Evolutionary conservation across 2,113 vertebrate species (phyloP), one percentile per base, ranked within the genome.

Genomic region (Sylvietta virens): DNA sequence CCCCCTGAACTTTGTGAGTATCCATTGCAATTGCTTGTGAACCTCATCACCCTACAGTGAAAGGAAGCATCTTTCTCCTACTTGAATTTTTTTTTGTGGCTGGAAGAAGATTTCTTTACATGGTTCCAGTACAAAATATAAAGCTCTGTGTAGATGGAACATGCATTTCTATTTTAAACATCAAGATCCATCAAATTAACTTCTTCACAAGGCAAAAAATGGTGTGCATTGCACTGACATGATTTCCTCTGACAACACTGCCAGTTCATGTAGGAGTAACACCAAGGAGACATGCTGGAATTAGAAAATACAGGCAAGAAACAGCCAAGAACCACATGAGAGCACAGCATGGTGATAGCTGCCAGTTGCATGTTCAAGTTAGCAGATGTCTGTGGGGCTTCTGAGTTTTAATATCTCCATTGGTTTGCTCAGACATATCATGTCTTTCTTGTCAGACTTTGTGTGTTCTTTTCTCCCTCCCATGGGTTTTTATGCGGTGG

Each of bases 181-280:
- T 58, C 31, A 91, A 66, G 45, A 58, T 81, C 28, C 57, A 81
- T 95, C 78, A 84, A 91, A 96, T 90, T 84, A 86, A 64, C 69
- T 72, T 73, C 42, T 81, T 95, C 81, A 67, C 62, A 45, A 45
- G 37, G 76, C 57, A 87, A 91, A 77, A 96, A 94, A 87, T 94
- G 86, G 84, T 94, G 82, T 89, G 81, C 65, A 54, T 37, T 30
- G 56, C 61, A n/a, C 71, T 94, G 95, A 95, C 90, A 71, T 96
- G 88, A 97, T 97, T 73, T 87, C 45, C 77, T 96, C 60, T 96
- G 96, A 96, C 97, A 96, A 78, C 73, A 76, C 81, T 97, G 96
- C 95, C 97, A 96, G 94, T 92, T 96, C 92, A 73, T 78, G 87
- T 96, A 96, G 81, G 71, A 93, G 70, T 76, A 84, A 94, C 92